phyloP scores from a whole-genome alignment of 2,797 vertebrate genomes.

The Lagodon rhomboides region DNA sequence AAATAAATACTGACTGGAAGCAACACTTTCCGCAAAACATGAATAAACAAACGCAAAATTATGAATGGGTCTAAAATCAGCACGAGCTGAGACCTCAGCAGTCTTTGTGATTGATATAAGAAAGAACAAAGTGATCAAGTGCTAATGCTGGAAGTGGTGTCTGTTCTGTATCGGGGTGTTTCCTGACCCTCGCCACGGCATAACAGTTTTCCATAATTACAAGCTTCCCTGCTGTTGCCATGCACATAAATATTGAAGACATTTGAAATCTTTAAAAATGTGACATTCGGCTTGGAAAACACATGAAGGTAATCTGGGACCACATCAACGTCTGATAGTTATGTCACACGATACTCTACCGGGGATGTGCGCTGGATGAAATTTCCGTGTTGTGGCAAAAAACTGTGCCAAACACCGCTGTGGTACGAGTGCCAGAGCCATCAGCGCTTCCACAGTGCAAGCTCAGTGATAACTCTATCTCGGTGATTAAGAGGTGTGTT shows the following conservation, averaged over 20 bases:
- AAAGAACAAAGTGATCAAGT: background rate
- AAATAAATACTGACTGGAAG: conserved; percentile 22
- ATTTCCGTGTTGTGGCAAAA: background rate
- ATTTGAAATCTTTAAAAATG: background rate
- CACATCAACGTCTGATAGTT: background rate
- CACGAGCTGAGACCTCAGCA: background rate
- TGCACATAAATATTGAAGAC: background rate
- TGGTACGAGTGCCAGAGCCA: background rate
- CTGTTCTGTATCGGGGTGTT: background rate
- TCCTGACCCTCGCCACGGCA: background rate
- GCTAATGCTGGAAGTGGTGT: background rate
- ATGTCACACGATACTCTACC: background rate
- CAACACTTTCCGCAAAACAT: background rate
- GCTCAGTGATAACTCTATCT: background rate
- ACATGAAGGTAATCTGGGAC: too few species aligned
- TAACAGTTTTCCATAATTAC: background rate
- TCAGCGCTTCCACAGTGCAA: background rate
- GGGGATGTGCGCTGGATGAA: background rate
- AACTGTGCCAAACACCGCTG: background rate
- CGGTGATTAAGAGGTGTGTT: background rate
- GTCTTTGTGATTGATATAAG: background rate
- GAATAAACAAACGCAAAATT: background rate
- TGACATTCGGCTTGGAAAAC: background rate
- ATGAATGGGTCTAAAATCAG: background rate
- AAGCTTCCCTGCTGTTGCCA: background rate